Evolutionary conservation across 2,113 vertebrate species (phyloP), one percentile per base, ranked within the genome.

Genomic region (Ardeotis arabs): DNA sequence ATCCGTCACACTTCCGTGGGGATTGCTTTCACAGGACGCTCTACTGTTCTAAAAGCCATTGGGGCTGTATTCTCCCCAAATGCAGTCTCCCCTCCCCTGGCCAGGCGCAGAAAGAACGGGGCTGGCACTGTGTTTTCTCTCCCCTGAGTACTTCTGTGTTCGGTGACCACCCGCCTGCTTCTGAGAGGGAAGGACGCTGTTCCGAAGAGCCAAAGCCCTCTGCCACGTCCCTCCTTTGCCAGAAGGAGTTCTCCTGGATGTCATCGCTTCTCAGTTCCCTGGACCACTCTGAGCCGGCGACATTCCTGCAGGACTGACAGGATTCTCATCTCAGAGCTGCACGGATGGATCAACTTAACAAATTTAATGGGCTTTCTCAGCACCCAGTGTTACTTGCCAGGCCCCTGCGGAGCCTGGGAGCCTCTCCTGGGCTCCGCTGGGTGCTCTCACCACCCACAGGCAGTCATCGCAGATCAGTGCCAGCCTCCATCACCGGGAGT

Each of bases 21-120:
- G 89, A 63, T 89, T 59, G 79, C 85, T 93, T 91, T 92, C 83
- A 62, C 93, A 85, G 87, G 90, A 91, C 73, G 17, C 87, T 89
- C 68, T 95, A 90, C 95, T 25, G n/a, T 93, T 96, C 72, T 83
- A 96, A 97, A 97, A 97, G 97, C 96, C 96, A 97, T 97, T 66
- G 91, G 85, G 84, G 95, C 96, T 93, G 92, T 89, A 53, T 96
- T 95, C 74, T 64, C 78, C 86, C 76, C 85, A 93, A 19, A 95
- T 90, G 82, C 96, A 85, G 84, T 55, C 79, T 55, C 73, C 90
- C 44, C 21, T 87, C 79, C 64, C 89, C 68, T 5, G 9, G 79
- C 95, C 80, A 39, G 91, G 74, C 3, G 0, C 90, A 97, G 90
- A 70, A 60, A 83, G 87, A 82, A 49, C 4, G 67, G 63, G 91